These are phyloP conservation scores for Drosophila emarginata DNA, from an alignment of 2,888 invertebrate species.

Conservation along the genomic window DNA sequence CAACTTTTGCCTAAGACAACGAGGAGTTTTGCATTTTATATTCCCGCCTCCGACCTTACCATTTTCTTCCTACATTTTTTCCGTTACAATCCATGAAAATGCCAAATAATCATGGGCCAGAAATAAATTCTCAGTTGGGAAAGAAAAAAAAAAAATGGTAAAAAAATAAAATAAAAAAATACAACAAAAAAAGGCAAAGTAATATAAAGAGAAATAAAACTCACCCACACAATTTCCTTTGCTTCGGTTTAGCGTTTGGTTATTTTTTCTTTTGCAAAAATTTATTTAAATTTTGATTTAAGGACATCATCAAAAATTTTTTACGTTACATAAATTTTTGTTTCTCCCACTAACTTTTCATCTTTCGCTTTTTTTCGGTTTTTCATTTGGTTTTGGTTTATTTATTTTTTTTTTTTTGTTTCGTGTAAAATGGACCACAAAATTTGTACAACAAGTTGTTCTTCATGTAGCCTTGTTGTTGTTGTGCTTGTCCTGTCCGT, in stretches of 20 bases:
- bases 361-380: not conserved
- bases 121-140: slow-evolving; percentile 53
- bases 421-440: not conserved
- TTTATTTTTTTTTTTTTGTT: not conserved
- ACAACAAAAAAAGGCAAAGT: slow-evolving; percentile 44
- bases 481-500: slow-evolving; percentile 6
- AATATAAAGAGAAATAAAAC: slow-evolving; percentile 39
- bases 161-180: slow-evolving; percentile 53
- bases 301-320: slow-evolving; percentile 77
- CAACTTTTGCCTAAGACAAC: slow-evolving; percentile 41
- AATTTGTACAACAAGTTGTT: slow-evolving; percentile 63
- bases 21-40: slow-evolving; percentile 43
- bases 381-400: not conserved
- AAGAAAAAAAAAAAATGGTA: slow-evolving; percentile 38
- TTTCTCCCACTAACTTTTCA: slow-evolving; percentile 60
- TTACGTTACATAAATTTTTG: slow-evolving; percentile 76
- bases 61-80: slow-evolving; percentile 33
- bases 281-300: slow-evolving; percentile 78
- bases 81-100: slow-evolving; percentile 42
- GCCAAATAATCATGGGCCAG: slow-evolving; percentile 63
- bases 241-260: slow-evolving; percentile 12
- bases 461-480: slow-evolving; percentile 31
- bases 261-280: slow-evolving; percentile 45
- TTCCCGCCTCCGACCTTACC: slow-evolving; percentile 19
- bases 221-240: slow-evolving; percentile 6